These are phyloP conservation scores for Ephydatia muelleri DNA, from an alignment of 37 sponge, comb jelly and placozoan species.

Conservation along the genomic window DNA sequence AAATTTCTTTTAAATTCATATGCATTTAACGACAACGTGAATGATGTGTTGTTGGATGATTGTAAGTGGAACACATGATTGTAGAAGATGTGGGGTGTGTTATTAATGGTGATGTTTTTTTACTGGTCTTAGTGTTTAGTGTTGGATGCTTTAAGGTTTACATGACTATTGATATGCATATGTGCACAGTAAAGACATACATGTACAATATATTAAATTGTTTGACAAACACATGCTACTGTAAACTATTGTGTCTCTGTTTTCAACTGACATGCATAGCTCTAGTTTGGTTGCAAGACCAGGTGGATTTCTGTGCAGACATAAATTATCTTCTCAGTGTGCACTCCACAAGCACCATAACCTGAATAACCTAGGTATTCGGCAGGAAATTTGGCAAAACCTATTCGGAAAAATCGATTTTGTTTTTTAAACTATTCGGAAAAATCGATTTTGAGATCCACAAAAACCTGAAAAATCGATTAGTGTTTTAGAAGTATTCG, in stretches of 20 bases:
- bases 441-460: neutral
- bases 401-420: constrained; percentile 1
- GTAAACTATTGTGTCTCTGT: neutral
- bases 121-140: neutral
- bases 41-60: neutral
- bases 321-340: constrained; percentile 1
- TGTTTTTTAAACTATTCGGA: too few species aligned
- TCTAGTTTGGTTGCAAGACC: neutral
- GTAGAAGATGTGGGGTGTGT: neutral
- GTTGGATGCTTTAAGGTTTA: neutral
- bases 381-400: neutral
- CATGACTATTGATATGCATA: neutral
- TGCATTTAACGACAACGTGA: neutral
- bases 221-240: neutral
- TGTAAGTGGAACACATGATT: neutral
- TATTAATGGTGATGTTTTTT: neutral
- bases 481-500: neutral
- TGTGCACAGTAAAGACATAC: neutral
- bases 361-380: neutral
- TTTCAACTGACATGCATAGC: neutral
- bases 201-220: neutral
- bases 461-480: neutral
- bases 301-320: neutral
- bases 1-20: neutral
- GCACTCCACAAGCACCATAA: neutral